phyloP scores from a whole-genome alignment of 1,140 invertebrate genomes.

The Fopius arisanus region DNA sequence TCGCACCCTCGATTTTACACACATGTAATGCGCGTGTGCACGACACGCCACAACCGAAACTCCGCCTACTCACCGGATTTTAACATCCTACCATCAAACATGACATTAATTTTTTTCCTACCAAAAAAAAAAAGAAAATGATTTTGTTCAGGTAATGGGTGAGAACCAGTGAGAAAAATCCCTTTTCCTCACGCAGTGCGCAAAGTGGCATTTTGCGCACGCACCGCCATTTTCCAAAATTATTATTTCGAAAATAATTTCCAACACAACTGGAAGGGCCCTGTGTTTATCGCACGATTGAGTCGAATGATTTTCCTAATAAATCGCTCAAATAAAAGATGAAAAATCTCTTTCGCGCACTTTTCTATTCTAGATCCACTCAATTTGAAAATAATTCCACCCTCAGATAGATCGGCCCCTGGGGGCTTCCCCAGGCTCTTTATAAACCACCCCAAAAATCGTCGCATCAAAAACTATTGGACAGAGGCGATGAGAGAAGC shows the following conservation, averaged over 20 bases:
- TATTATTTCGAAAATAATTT: too few species aligned
- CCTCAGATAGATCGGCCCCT: background rate
- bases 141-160: too few species aligned
- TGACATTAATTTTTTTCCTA: too few species aligned
- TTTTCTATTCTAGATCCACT: background rate
- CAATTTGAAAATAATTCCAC: background rate
- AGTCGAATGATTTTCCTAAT: too few species aligned
- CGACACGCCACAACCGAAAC: constrained; percentile 15
- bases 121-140: too few species aligned
- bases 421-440: constrained; percentile 23
- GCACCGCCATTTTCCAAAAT: too few species aligned
- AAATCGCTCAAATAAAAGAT: too few species aligned
- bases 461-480: constrained; percentile 32
- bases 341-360: background rate
- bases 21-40: constrained; percentile 18
- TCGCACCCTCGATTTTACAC: background rate
- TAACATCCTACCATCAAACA: constrained; percentile 21
- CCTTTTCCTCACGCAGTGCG: too few species aligned
- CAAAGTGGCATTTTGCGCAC: too few species aligned
- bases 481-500: constrained; percentile 54
- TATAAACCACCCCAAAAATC: constrained; percentile 53
- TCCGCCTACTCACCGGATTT: constrained; percentile 38
- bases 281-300: background rate
- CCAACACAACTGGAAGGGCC: too few species aligned
- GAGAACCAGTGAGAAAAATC: too few species aligned